phyloP scores from a whole-genome alignment of 2,797 vertebrate species.

The Sternarchorhynchus goeldii region DNA sequence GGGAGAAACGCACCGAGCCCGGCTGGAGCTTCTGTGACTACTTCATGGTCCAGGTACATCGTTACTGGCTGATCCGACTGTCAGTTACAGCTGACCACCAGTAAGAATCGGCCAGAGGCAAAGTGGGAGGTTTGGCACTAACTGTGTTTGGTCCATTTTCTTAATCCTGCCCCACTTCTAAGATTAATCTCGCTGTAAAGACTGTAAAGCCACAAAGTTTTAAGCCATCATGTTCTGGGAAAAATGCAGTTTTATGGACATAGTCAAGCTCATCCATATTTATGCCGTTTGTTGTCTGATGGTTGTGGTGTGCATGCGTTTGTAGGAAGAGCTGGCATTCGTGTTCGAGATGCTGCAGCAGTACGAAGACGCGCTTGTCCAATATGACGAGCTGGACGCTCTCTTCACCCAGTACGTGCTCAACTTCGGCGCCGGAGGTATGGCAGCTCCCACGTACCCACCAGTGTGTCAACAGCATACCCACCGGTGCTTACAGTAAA shows the following conservation, averaged over 20 bases:
- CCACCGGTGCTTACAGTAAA: too few relatives aligned
- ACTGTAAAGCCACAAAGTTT: too few relatives aligned
- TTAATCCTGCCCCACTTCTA: not conserved
- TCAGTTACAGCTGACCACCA: not conserved
- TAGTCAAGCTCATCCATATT: not conserved
- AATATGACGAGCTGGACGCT: constrained; percentile 98
- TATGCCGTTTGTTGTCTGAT: not conserved
- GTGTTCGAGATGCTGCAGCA: constrained; percentile 99
- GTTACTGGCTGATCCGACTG: not conserved
- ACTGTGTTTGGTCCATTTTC: not conserved
- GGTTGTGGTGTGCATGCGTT: constrained; percentile 30
- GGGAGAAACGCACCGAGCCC: constrained; percentile 96
- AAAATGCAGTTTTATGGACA: not conserved
- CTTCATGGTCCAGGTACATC: constrained; percentile 96
- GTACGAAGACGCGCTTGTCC: constrained; percentile 96
- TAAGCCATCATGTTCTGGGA: too few relatives aligned
- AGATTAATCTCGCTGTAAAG: not conserved
- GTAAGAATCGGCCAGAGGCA: not conserved
- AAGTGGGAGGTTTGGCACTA: not conserved
- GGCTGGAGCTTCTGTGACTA: constrained; percentile 99
- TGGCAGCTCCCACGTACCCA: not conserved
- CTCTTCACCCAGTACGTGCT: constrained; percentile 98
- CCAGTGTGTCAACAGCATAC: not conserved
- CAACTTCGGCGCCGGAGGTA: constrained; percentile 97
- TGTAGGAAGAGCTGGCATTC: constrained; percentile 95